Percentiles rank a stretch among this genome's conserved stretches.
Conservation (phyloP, 2,797 vertebrate genomes). For the Acomys russatus region DNA sequence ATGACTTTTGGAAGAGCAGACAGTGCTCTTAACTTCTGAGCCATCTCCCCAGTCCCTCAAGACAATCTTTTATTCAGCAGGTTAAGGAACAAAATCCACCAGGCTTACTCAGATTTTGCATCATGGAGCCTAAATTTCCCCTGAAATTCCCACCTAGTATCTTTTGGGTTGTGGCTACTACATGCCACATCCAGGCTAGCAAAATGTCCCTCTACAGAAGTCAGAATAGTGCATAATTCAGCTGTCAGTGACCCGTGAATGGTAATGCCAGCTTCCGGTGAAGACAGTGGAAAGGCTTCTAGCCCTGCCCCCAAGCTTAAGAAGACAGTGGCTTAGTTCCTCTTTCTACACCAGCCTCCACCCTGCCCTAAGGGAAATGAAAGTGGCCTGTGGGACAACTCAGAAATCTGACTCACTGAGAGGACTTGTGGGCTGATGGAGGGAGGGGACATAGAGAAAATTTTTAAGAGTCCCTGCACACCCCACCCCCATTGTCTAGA, state of each 20-base stretch:
- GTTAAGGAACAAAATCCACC: background rate
- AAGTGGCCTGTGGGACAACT: constrained; percentile 68
- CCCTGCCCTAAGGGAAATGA: constrained; percentile 82
- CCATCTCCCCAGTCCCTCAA: too few relatives aligned
- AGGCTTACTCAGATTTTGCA: background rate
- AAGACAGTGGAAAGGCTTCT: background rate
- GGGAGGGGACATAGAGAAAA: background rate
- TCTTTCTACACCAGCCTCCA: constrained; percentile 73
- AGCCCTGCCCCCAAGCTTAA: constrained; percentile 37
- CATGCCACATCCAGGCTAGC: background rate
- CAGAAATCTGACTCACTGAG: constrained; percentile 70
- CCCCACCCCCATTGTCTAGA: background rate
- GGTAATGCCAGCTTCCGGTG: too few relatives aligned
- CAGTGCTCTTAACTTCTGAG: too few relatives aligned
- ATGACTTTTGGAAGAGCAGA: too few relatives aligned
- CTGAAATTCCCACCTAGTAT: background rate
- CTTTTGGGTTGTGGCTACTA: background rate
- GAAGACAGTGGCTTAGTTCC: constrained; percentile 71
- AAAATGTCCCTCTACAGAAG: background rate
- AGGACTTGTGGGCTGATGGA: constrained; percentile 24
- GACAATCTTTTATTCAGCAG: background rate
- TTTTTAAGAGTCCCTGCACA: background rate
- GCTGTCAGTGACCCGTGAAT: background rate
- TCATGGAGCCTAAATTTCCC: constrained; percentile 43
- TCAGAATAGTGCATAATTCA: background rate